Evolutionary conservation across 1,140 invertebrate species (phyloP), one percentile per base, ranked within the genome.

Genomic region (Leptoteleia sp.): DNA sequence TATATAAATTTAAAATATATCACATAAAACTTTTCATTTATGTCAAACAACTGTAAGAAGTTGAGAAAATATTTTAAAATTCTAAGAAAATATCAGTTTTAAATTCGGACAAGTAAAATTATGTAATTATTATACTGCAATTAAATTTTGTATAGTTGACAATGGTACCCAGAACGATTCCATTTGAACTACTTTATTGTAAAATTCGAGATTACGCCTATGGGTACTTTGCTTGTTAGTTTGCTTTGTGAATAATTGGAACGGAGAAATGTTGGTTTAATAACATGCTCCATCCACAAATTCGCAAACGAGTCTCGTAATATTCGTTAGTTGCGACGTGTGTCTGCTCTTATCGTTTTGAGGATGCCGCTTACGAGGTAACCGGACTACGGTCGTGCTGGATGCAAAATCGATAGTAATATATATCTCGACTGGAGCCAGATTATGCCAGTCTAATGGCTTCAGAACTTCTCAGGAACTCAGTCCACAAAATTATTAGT

Each of bases 361-460:
- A 81, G 67, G 68, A 73, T 73, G 75, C 68, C 70, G 79, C 29
- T 72, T 70, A 76, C 61, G 78, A 67, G 68, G 48, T 67, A 76
- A 80, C 72, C 71, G 71, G 78, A 76, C 55, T 80, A 77, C 62
- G 73, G 70, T 64, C 59, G 64, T 52, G 52, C 55, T 73, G 68
- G 73, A 77, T 77, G 67, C 52, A 77, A 81, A 81, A 81, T 81
- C 79, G 73, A 77, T 77, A 76, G 33, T 71, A 70, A 73, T 75
- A 75, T 77, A 71, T 80, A 76, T 72, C 64, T 73, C 45, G 42
- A 33, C 19, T 48, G 67, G 50, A 68, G 72, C 29, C 72, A 76
- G 67, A 76, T 80, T 80, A 76, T 72, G 65, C 76, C 73, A 65
- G 61, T 68, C 45, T 76, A 80, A 76, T 76, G 61, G 62, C 61